Conservation (phyloP, 2,113 vertebrate genomes). For the Camelus dromedarius region DNA sequence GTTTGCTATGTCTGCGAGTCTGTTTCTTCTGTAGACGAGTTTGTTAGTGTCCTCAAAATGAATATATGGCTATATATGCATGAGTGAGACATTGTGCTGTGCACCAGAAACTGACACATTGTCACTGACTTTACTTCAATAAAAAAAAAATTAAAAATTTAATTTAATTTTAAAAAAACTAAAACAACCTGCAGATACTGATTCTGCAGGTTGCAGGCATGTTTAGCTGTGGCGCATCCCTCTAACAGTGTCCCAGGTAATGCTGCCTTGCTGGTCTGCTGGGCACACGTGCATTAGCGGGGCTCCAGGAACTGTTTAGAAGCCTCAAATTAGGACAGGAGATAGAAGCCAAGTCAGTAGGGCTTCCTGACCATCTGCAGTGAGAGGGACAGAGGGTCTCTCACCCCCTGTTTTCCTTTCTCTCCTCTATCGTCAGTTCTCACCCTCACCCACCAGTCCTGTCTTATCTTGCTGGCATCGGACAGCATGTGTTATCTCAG, state of each 20-base stretch:
- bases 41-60: no score
- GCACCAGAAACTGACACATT: no score
- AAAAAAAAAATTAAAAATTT: no score
- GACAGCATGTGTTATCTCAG: rapidly evolving
- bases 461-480: not conserved
- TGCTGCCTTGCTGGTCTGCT: not conserved
- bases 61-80: no score
- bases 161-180: no score
- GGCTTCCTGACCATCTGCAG: not conserved
- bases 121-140: no score
- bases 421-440: not conserved
- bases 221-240: not conserved
- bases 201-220: not conserved
- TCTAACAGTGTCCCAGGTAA: not conserved
- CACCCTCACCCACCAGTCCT: not conserved
- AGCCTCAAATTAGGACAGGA: not conserved
- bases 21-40: no score
- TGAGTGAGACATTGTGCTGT: no score
- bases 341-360: not conserved
- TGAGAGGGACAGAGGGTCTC: rapidly evolving
- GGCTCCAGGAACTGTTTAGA: not conserved
- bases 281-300: not conserved
- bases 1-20: no score
- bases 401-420: rapidly evolving
- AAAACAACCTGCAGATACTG: not conserved